Conservation (phyloP, 2,113 vertebrate genomes). For the Barnardius zonarius region DNA sequence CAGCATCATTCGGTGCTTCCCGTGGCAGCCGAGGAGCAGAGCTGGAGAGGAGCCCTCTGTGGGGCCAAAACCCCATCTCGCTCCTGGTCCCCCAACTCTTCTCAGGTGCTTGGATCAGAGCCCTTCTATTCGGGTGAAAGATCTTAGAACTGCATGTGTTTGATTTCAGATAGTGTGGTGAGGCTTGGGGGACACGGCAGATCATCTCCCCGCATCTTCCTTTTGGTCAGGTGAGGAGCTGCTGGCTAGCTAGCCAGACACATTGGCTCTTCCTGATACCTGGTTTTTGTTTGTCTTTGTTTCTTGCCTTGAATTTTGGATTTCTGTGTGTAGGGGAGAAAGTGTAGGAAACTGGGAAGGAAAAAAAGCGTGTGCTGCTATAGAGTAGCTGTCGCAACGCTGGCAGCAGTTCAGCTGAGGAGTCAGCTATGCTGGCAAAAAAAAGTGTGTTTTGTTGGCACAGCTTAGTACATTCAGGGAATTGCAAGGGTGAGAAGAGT, state of each 20-base stretch:
- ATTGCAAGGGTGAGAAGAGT: neutral
- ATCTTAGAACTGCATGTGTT: neutral
- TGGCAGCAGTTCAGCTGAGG: neutral
- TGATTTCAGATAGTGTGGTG: neutral
- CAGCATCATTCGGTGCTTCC: neutral
- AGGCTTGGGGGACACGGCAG: neutral
- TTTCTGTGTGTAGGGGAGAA: neutral
- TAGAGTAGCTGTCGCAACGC: neutral
- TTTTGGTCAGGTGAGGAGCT: neutral
- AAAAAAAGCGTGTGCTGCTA: neutral
- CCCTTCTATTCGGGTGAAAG: fast-evolving
- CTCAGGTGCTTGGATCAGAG: neutral
- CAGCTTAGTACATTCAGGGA: neutral
- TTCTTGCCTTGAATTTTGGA: neutral
- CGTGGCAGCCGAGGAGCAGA: neutral
- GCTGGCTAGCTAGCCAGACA: fast-evolving
- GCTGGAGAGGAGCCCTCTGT: neutral
- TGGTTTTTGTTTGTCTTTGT: neutral
- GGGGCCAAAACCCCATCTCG: fast-evolving
- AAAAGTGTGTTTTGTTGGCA: slow-evolving; percentile 7
- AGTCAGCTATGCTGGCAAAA: neutral
- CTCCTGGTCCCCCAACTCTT: fast-evolving
- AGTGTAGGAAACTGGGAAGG: neutral
- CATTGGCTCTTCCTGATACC: neutral
- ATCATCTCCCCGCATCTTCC: neutral